phyloP scores from a whole-genome alignment of 2,888 invertebrate genomes.

The Noctua fimbriata region DNA sequence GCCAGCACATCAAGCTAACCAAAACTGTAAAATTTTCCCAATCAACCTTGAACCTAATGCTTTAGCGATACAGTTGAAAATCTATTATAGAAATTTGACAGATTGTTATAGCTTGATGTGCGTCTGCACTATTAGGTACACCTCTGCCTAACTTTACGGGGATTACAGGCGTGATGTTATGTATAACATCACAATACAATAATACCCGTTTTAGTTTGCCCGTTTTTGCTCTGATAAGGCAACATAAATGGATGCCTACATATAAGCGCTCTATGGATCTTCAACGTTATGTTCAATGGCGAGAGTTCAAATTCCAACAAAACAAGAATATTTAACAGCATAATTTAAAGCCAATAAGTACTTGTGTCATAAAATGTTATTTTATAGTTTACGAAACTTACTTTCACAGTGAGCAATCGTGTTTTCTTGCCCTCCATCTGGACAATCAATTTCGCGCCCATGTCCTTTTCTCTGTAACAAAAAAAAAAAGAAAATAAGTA shows the following conservation, averaged over 20 bases:
- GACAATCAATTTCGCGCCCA: slow-evolving; percentile 95
- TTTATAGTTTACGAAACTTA: slow-evolving; percentile 78
- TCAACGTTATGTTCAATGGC: neutral
- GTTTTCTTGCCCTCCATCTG: slow-evolving; percentile 97
- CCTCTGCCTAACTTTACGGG: too few species aligned
- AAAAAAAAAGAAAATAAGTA: slow-evolving; percentile 59
- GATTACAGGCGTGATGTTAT: too few species aligned
- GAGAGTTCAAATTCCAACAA: neutral
- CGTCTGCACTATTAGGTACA: too few species aligned
- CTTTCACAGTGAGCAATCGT: slow-evolving; percentile 94
- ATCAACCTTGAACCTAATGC: too few species aligned
- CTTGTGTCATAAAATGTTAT: neutral
- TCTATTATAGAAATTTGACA: too few species aligned
- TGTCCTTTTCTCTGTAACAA: slow-evolving; percentile 94
- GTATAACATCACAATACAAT: neutral
- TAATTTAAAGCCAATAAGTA: neutral
- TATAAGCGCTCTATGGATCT: neutral
- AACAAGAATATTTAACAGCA: neutral
- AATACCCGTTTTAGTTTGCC: neutral
- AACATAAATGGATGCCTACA: neutral
- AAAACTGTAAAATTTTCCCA: too few species aligned
- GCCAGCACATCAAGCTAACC: too few species aligned
- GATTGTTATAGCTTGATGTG: too few species aligned
- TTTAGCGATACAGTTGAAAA: too few species aligned
- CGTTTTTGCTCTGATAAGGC: neutral